phyloP scores from a whole-genome alignment of 2,797 vertebrate species.

The Chaetophractus vellerosus region DNA sequence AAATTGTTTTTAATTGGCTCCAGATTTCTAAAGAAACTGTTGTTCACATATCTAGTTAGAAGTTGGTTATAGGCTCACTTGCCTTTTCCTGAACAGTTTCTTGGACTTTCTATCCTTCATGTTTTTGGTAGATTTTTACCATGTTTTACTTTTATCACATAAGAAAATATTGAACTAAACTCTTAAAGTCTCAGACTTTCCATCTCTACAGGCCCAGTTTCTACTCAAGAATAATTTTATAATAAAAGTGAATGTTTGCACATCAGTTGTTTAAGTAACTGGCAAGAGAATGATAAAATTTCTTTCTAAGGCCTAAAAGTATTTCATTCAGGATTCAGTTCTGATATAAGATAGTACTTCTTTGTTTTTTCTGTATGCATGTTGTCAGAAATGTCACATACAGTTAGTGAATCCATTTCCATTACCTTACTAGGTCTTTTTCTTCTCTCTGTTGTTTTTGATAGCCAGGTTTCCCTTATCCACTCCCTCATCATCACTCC shows the following conservation, averaged over 20 bases:
- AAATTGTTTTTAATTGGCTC: slow-evolving; percentile 18
- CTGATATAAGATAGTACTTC: slow-evolving; percentile 27
- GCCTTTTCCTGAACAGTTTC: slow-evolving; percentile 61
- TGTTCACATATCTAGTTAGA: neutral
- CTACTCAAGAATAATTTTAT: neutral
- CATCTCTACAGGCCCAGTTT: slow-evolving; percentile 49
- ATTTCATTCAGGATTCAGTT: slow-evolving; percentile 76
- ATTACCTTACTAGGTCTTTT: slow-evolving; percentile 84
- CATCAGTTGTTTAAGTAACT: slow-evolving; percentile 19
- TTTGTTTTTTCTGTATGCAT: slow-evolving; percentile 70
- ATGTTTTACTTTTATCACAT: slow-evolving; percentile 6
- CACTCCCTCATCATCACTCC: slow-evolving; percentile 91
- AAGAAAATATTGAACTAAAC: slow-evolving; percentile 11
- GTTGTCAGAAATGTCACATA: slow-evolving; percentile 77
- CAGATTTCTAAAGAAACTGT: slow-evolving; percentile 26
- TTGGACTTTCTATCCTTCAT: slow-evolving; percentile 34
- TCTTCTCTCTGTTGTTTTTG: slow-evolving; percentile 89
- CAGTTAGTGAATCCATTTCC: slow-evolving; percentile 69
- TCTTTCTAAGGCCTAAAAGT: slow-evolving; percentile 70
- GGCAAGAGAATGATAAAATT: slow-evolving; percentile 23
- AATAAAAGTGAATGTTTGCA: neutral
- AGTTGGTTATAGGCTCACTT: neutral
- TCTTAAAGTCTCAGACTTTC: neutral
- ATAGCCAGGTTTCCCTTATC: slow-evolving; percentile 92
- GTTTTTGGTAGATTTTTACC: slow-evolving; percentile 22